Base-by-base conservation (phyloP, 2,888 invertebrate species). In the Tryphoninae sp. region DNA sequence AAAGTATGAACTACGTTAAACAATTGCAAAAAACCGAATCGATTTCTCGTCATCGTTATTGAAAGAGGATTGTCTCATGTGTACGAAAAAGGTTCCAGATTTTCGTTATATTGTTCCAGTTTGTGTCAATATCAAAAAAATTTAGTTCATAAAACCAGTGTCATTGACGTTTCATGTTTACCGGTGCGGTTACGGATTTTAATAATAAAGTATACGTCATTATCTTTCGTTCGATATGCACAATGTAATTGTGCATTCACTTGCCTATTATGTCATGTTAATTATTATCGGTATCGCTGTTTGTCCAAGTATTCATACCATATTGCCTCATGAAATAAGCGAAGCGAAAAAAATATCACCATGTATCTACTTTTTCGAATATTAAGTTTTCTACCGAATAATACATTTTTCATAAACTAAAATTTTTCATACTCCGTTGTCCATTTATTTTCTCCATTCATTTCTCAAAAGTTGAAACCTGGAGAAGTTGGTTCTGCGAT, bases 311-410 rank as follows among this genome's bases (percentile, higher is more conserved):
- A 79, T 68, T 72, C 42, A 49, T 69, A 42, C 72, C 68, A 42
- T 76, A 72, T 79, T 82, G 75, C 76, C 72, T 75, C 71, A 53
- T 61, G 33, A 68, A 77, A 49, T 59, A 58, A n/a, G 33, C 33
- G 33, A 33, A 33, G 33, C 33, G 64, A 49, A 49, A 16, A 42
- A 22, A 80, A 16, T 16, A 22, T 58, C 9, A 77, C 49, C 26
- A 55, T 78, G 33, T 74, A 76, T 40, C 59, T 76, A n/a, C 19
- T 62, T 13, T 33, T 73, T 76, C 42, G 67, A 40, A 9, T 42
- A 73, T 75, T 67, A 68, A 82, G 72, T 82, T 82, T 82, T 79
- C 40, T 79, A 76, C 68, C 72, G 51, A 75, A 9, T 53, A 78
- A 78, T 45, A 9, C 0, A 55, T 23, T 19, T 11, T 23, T 0